Percentiles rank a stretch among this genome's conserved stretches.
Evolutionary conservation across 1,140 invertebrate genomes (phyloP).

Genomic region (Drosophila gunungcola): DNA sequence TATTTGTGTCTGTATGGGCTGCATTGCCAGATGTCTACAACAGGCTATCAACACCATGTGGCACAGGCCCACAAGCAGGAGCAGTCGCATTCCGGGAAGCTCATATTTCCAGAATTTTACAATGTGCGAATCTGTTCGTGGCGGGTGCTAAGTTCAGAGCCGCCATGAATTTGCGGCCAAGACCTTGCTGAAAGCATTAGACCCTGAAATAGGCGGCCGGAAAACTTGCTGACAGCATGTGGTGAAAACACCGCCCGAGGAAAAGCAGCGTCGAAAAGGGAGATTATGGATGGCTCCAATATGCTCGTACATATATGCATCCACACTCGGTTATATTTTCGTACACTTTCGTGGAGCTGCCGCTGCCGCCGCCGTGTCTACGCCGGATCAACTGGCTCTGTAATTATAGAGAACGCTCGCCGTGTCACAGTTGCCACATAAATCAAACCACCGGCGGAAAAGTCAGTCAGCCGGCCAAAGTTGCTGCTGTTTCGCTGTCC

Average conservation of each 20-base stretch:
- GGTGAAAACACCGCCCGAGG: slow-evolving; percentile 34
- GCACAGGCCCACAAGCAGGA: slow-evolving; percentile 4
- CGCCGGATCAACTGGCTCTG: slow-evolving; percentile 41
- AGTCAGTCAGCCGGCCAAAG: slow-evolving; percentile 58
- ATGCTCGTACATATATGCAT: neutral
- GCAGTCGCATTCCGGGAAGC: slow-evolving; percentile 57
- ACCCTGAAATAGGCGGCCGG: slow-evolving; percentile 25
- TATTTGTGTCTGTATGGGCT: slow-evolving; percentile 54
- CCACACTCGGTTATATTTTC: slow-evolving; percentile 36
- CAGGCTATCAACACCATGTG: slow-evolving; percentile 48
- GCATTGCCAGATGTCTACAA: slow-evolving; percentile 40
- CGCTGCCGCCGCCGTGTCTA: slow-evolving; percentile 60
- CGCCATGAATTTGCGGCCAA: slow-evolving; percentile 52
- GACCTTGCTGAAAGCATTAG: slow-evolving; percentile 65
- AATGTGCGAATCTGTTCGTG: slow-evolving; percentile 45
- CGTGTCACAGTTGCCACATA: slow-evolving; percentile 79
- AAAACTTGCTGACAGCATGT: slow-evolving; percentile 51
- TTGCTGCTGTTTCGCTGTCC: slow-evolving; percentile 29
- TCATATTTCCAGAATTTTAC: slow-evolving; percentile 68
- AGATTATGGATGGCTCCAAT: slow-evolving; percentile 5
- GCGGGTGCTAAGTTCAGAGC: slow-evolving; percentile 56
- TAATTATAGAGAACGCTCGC: slow-evolving; percentile 75
- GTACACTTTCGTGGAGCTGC: slow-evolving; percentile 16
- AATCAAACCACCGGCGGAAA: slow-evolving; percentile 73
- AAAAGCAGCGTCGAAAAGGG: slow-evolving; percentile 7